Base-by-base conservation (phyloP, 2,113 vertebrate genomes). In the Antechinus stuartii region DNA sequence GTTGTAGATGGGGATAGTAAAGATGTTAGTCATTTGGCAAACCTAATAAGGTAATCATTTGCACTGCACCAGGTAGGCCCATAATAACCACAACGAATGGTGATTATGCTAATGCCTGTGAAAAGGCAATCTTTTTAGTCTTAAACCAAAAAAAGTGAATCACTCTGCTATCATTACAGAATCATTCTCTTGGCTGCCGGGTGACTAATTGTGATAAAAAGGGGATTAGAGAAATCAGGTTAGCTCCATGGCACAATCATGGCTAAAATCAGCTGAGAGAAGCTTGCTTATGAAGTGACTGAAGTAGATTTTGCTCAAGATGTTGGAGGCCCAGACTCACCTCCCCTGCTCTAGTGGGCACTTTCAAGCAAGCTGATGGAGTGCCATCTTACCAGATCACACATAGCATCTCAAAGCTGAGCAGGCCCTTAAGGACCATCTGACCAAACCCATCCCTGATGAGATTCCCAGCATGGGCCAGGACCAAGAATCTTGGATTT, bases 241-340 rank as follows among this genome's bases (percentile, higher is more conserved):
- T 54, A 46, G 52, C 89, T n/a, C 90, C 47, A 14, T 35, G 90
- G 89, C 93, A 95, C 9, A 50, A 10, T 92, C 30, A 30, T 92
- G 6, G 61, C 96, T 94, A 92, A 97, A 95, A 50, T 68, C 89
- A 3, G 11, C 92, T 96, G 47, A 95, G 91, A 89, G 96, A 96
- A 49, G 89, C 19, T 52, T 57, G 46, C 50, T 90, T 92, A 26
- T 55, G 46, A 90, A 91, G 16, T 12, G 46, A 68, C 92, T 3
- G n/a, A 91, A 96, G 57, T 76, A 94, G 89, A 49, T 94, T 95
- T 94, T 50, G 90, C 96, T 96, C 95, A 54, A 95, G 96, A 95
- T 49, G 10, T 35, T 0, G 90, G 42, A n/a, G 0, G 0, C 54
- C 26, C 0, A 0, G 27, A 10, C 11, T n/a, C 12, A 1, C 8